Evolutionary conservation across 2,888 invertebrate species (phyloP).

Genomic region (Mesochorus sp.): DNA sequence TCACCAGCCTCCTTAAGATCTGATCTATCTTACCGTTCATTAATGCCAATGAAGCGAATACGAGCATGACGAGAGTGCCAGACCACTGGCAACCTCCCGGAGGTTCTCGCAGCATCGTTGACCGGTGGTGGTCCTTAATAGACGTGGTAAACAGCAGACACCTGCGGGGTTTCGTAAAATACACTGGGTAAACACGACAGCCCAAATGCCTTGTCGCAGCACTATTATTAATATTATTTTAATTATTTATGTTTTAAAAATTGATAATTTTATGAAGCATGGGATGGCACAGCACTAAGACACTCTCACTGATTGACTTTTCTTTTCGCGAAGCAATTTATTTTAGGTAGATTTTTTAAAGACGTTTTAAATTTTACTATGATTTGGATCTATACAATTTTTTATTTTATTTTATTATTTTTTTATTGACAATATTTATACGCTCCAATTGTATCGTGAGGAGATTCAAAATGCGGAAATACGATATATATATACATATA

Average conservation of each 20-base stretch:
- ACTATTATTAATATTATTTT: conserved; percentile 18
- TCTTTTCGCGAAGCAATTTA: no score
- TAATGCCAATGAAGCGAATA: conserved; percentile 71
- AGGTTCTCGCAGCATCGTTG: conserved; percentile 78
- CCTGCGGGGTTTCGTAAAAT: conserved; percentile 62
- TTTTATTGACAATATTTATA: neutral
- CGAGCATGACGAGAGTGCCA: conserved; percentile 70
- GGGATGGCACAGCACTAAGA: conserved; percentile 10
- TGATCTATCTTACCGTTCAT: conserved; percentile 73
- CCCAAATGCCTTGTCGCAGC: neutral
- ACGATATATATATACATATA: no score
- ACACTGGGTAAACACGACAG: conserved; percentile 51
- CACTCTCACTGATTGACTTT: no score
- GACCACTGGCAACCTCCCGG: conserved; percentile 71
- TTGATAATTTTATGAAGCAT: neutral
- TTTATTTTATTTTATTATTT: neutral
- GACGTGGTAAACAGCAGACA: conserved; percentile 59
- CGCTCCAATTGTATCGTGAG: neutral
- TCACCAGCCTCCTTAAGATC: neutral
- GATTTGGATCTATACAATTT: conserved; percentile 34
- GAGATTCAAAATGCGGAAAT: no score
- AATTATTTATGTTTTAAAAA: conserved; percentile 13
- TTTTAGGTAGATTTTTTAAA: no score
- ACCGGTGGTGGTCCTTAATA: conserved; percentile 58
- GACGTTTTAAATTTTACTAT: conserved; percentile 24